Evolutionary conservation across 2,113 vertebrate genomes (phyloP), one percentile per base, ranked within the genome.

Genomic region (Caretta caretta): DNA sequence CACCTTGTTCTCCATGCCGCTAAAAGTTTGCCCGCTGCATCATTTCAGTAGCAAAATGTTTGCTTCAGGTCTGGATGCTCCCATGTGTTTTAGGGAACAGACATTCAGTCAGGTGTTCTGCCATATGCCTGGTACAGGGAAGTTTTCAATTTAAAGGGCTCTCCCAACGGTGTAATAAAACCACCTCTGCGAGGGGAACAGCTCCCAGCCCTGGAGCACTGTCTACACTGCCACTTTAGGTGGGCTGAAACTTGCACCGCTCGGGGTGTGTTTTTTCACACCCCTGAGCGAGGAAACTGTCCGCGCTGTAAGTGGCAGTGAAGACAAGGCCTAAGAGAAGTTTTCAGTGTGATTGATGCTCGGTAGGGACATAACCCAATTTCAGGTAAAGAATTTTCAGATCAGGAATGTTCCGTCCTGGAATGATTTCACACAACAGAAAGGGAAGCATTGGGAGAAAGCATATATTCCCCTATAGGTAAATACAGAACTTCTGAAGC

Each of bases 391-490:
- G 65, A 38, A 72, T 72, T 72, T 72, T 72, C n/a, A 38, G 20
- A 38, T 38, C 65, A 6, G 42, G 76, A 49, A 4, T 1, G 4
- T 48, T 1, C 16, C 4, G 1, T 2, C 1, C 2, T 5, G 49
- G 2, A 16, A 46, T 78, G 11, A 78, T 48, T 78, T 78, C 65
- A 72, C 42, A 78, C 42, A 48, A 4, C 75, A 25, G 10, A 27
- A 48, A 38, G 3, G 13, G 42, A 29, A 69, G 10, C 12, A 5
- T 29, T 38, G 78, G 54, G 9, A 38, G 17, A 38, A 11, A 22
- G 35, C 4, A 5, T 20, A 22, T 38, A 72, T 17, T 31, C 5
- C 69, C 86, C 72, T 13, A 53, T 22, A 50, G 86, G 72, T 38
- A 16, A 57, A 53, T 56, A 2, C n/a, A 46, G 4, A 1, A 53